phyloP scores from a whole-genome alignment of 2,888 invertebrate species.

The Sipha maydis region DNA sequence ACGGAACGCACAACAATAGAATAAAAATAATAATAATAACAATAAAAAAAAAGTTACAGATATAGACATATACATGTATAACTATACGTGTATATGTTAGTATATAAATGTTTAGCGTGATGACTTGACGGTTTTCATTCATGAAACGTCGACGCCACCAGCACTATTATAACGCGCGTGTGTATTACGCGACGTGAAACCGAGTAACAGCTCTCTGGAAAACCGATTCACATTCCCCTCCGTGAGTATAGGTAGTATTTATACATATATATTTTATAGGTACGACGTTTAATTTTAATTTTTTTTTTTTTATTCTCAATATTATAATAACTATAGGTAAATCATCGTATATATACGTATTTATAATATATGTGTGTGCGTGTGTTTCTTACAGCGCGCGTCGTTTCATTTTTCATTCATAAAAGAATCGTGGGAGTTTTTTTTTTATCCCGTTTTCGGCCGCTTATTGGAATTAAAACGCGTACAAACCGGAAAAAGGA shows the following conservation, averaged over 20 bases:
- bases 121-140: constrained; percentile 61
- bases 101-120: constrained; percentile 46
- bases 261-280: background rate
- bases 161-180: constrained; percentile 20
- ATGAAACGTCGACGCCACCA: constrained; percentile 56
- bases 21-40: background rate
- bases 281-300: constrained; percentile 14
- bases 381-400: constrained; percentile 20
- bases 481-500: constrained; percentile 47
- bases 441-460: constrained; percentile 13
- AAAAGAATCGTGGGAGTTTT: constrained; percentile 61
- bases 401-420: constrained; percentile 57
- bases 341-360: background rate
- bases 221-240: constrained; percentile 37
- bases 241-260: background rate
- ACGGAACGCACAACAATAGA: constrained; percentile 39
- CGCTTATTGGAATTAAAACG: constrained; percentile 53
- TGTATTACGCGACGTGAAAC: background rate
- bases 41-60: background rate
- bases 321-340: constrained; percentile 38
- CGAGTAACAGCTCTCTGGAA: background rate
- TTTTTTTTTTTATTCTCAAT: background rate
- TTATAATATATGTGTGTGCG: background rate
- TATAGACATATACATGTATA: background rate
- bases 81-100: constrained; percentile 6